phyloP scores from a whole-genome alignment of 2,797 vertebrate genomes.

The Limosa lapponica region DNA sequence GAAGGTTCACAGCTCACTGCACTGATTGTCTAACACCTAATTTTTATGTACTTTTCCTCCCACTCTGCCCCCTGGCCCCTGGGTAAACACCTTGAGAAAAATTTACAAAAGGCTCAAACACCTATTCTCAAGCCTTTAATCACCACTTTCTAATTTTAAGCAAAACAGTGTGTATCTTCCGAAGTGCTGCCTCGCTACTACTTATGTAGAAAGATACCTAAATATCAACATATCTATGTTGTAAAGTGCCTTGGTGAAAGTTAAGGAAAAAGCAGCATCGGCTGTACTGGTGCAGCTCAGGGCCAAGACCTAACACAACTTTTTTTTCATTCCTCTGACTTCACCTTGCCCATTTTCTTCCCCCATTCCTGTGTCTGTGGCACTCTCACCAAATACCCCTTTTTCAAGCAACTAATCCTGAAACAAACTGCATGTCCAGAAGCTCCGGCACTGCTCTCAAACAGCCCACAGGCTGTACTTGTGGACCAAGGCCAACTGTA shows the following conservation, averaged over 20 bases:
- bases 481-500: neutral
- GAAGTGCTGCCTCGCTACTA: neutral
- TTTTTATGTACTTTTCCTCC: neutral
- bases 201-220: neutral
- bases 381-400: neutral
- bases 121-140: neutral
- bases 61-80: accelerated
- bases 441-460: neutral
- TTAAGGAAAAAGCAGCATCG: neutral
- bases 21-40: neutral
- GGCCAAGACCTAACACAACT: neutral
- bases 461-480: neutral
- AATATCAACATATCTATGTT: neutral
- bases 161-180: neutral
- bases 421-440: neutral
- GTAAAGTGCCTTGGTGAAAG: neutral
- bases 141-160: neutral
- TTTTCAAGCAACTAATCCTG: neutral
- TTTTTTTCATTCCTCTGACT: neutral
- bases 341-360: neutral
- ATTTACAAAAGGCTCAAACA: neutral
- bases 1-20: neutral
- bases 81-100: neutral
- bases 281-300: neutral
- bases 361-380: neutral